These are phyloP conservation scores for Minunthozetes semirufus DNA, from an alignment of 2,888 invertebrate genomes.

Conservation along the genomic window DNA sequence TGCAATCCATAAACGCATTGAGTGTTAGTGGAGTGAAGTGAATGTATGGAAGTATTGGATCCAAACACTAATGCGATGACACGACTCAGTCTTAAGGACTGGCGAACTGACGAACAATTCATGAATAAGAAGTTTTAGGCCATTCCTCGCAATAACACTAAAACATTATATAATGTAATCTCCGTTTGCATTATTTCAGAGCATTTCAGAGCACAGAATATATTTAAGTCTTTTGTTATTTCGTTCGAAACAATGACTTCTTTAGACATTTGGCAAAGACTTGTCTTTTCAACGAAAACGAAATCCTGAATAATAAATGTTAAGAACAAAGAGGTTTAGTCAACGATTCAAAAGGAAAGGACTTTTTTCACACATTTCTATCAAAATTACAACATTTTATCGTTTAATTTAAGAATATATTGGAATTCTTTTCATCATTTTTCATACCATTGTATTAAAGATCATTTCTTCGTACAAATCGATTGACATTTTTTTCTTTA, in stretches of 20 bases:
- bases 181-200: not conserved
- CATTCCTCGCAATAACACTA: not conserved
- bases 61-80: constrained; percentile 2
- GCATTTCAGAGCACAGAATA: too few relatives aligned
- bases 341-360: not conserved
- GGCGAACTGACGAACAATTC: not conserved
- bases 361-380: too few relatives aligned
- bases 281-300: not conserved
- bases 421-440: too few relatives aligned
- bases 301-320: not conserved
- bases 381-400: too few relatives aligned
- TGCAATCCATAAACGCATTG: constrained; percentile 16
- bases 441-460: too few relatives aligned
- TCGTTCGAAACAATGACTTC: not conserved
- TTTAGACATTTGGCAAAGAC: constrained; percentile 3
- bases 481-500: not conserved
- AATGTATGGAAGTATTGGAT: not conserved
- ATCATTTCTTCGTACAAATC: too few relatives aligned
- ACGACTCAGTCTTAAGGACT: not conserved
- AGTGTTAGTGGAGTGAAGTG: not conserved
- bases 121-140: constrained; percentile 17
- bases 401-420: too few relatives aligned
- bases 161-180: constrained; percentile 9
- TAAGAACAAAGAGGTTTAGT: not conserved
- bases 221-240: not conserved